These are phyloP conservation scores for Hecatera dysodea DNA, from an alignment of 2,888 invertebrate genomes.

Conservation along the genomic window DNA sequence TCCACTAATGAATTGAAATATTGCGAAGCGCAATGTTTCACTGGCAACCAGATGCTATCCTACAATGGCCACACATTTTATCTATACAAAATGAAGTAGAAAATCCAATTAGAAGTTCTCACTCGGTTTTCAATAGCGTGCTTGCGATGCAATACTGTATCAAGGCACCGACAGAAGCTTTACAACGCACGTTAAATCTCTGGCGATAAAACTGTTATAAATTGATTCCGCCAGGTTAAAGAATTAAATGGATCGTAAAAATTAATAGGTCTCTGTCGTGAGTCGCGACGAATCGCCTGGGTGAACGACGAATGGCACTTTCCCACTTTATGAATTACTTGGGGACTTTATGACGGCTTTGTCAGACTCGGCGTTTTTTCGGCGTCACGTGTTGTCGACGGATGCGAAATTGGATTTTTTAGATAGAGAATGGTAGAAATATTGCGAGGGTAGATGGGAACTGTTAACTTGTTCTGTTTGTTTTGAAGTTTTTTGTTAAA, in stretches of 20 bases:
- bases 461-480: conserved; percentile 64
- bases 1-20: conserved; percentile 53
- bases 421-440: conserved; percentile 78
- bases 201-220: conserved; percentile 86
- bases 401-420: conserved; percentile 88
- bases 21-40: conserved; percentile 33
- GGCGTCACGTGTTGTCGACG: conserved; percentile 88
- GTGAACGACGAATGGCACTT: conserved; percentile 79
- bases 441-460: conserved; percentile 62
- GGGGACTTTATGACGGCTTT: conserved; percentile 86
- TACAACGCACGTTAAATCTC: conserved; percentile 84
- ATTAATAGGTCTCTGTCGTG: conserved; percentile 87
- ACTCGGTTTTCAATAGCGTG: conserved; percentile 75
- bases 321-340: conserved; percentile 87
- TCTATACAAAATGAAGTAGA: conserved; percentile 74
- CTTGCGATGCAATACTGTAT: conserved; percentile 69
- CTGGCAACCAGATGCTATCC: conserved; percentile 26
- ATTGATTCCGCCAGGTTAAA: conserved; percentile 89
- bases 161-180: conserved; percentile 83
- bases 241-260: conserved; percentile 90
- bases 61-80: conserved; percentile 57
- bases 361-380: conserved; percentile 81
- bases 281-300: conserved; percentile 77
- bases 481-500: conserved; percentile 49
- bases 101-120: conserved; percentile 80